Percentiles rank a stretch among this genome's conserved stretches.
phyloP scores from a whole-genome alignment of 2,113 vertebrate genomes.

The Panthera uncia region DNA sequence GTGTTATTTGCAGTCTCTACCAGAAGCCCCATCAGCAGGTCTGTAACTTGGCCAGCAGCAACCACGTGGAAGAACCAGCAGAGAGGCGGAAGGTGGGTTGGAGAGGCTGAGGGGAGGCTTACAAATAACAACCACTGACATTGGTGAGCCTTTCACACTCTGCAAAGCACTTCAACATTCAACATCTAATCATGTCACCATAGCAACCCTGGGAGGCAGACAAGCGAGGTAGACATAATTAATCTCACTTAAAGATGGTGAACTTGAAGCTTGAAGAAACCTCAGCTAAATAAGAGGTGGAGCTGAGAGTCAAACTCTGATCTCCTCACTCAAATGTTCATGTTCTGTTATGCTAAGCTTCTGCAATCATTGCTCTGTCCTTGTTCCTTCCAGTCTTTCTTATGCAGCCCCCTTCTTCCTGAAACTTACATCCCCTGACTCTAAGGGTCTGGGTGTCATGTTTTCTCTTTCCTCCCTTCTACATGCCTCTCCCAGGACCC shows the following conservation, averaged over 20 bases:
- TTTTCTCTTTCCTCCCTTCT: not conserved
- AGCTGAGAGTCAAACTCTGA: not conserved
- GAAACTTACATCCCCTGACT: not conserved
- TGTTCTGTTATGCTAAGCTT: not conserved
- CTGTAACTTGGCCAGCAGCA: not conserved
- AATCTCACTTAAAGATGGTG: not conserved
- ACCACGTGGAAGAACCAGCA: not conserved
- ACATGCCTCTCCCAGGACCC: not conserved
- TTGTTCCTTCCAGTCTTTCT: not conserved
- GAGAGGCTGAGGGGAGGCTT: not conserved
- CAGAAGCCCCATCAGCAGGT: not conserved
- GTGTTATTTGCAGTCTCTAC: not conserved
- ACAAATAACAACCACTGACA: not conserved
- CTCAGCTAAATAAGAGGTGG: not conserved
- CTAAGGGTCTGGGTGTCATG: fast-evolving
- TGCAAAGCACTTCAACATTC: not conserved
- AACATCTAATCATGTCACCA: not conserved
- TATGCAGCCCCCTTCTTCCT: not conserved
- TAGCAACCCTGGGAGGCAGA: not conserved
- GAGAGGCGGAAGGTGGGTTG: constrained; percentile 23
- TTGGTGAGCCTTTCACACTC: not conserved
- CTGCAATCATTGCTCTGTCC: not conserved
- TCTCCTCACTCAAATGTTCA: not conserved
- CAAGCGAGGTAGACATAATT: not conserved
- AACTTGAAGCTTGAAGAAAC: not conserved